phyloP scores from a whole-genome alignment of 2,888 invertebrate species.

The Baccha elongata region DNA sequence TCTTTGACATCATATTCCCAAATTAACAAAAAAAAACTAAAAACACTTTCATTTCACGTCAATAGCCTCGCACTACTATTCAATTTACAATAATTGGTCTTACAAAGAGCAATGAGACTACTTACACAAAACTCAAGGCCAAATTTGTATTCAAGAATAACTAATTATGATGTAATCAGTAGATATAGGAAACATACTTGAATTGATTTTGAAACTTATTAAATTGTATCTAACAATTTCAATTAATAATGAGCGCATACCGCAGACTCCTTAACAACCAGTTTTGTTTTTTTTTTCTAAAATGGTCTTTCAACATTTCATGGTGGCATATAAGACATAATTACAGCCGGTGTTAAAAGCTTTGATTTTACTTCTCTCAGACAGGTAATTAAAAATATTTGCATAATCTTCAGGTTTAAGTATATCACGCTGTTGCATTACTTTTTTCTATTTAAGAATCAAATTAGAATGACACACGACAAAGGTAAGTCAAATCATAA shows the following conservation, averaged over 20 bases:
- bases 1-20: not conserved
- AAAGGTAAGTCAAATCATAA: conserved; percentile 17
- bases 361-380: conserved; percentile 10
- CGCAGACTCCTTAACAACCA: conserved; percentile 20
- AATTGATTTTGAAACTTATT: not conserved
- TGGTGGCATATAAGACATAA: not conserved
- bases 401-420: conserved; percentile 42
- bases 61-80: conserved; percentile 25
- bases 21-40: conserved; percentile 3
- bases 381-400: conserved; percentile 42
- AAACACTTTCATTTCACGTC: conserved; percentile 32
- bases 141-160: conserved; percentile 3
- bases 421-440: conserved; percentile 28
- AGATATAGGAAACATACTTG: conserved; percentile 41
- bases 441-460: conserved; percentile 27
- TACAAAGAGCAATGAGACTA: conserved; percentile 12
- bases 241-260: conserved; percentile 32
- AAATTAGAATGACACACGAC: conserved; percentile 37
- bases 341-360: not conserved
- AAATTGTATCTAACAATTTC: conserved; percentile 33
- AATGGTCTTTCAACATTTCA: conserved; percentile 1
- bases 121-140: conserved; percentile 46
- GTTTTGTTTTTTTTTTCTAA: conserved; percentile 19
- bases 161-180: conserved; percentile 14
- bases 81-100: conserved; percentile 27